These are phyloP conservation scores for Drosophila seclusa DNA, from an alignment of 2,888 invertebrate species.

Conservation along the genomic window DNA sequence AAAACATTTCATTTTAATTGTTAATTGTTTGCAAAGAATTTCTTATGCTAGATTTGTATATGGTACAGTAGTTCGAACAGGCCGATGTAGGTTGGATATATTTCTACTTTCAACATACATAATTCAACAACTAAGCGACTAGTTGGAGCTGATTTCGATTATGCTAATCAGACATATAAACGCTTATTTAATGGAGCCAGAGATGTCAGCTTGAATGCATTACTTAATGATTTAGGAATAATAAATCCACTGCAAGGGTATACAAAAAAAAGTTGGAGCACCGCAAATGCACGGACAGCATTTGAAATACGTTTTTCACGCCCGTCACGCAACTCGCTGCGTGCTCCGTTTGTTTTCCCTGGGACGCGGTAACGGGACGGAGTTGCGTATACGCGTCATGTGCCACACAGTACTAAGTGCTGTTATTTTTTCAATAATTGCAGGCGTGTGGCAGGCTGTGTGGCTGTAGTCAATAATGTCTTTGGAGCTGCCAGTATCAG, in stretches of 20 bases:
- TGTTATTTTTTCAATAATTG: conserved; percentile 61
- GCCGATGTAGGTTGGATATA: not conserved
- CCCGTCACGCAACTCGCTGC: conserved; percentile 45
- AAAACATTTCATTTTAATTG: not conserved
- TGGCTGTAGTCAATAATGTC: conserved; percentile 64
- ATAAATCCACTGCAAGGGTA: conserved; percentile 10
- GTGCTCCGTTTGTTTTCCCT: conserved; percentile 12
- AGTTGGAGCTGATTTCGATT: not conserved
- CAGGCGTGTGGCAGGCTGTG: conserved; percentile 61
- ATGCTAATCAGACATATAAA: not conserved
- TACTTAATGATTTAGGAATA: not conserved
- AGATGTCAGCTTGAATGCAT: not conserved
- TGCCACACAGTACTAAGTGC: conserved; percentile 34
- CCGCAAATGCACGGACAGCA: conserved; percentile 3
- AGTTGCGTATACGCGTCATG: conserved; percentile 66
- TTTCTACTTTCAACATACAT: not conserved
- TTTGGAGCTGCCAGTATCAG: conserved; percentile 67
- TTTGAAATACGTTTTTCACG: conserved; percentile 50
- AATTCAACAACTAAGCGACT: not conserved
- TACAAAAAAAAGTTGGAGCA: not conserved
- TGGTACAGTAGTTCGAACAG: not conserved
- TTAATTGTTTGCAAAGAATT: too few species aligned
- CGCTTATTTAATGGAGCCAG: not conserved
- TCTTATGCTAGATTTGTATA: not conserved
- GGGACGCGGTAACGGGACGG: conserved; percentile 11